Evolutionary conservation across 2,888 invertebrate genomes (phyloP), one percentile per base, ranked within the genome.

Genomic region (Sarcophaga rosellei): DNA sequence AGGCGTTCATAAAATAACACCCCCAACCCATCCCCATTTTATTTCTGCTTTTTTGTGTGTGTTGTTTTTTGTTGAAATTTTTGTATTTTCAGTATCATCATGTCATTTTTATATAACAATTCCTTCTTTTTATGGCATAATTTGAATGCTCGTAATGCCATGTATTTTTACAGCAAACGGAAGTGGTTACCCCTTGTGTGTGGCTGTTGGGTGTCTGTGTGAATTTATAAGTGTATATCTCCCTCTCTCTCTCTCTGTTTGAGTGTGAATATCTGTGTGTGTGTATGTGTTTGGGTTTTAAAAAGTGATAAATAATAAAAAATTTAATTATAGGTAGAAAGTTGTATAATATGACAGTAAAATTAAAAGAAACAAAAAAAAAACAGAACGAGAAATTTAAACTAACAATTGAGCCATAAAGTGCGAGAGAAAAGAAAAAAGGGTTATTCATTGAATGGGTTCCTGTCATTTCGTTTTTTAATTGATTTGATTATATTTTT

Each of bases 301-400:
- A 65, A 79, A 77, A 80, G 72, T 74, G 66, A 82, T 85, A 85
- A 85, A 81, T 79, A 77, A 82, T 79, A 85, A 82, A 86, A 85
- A 72, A 81, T 84, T 70, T 84, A 84, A 87, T 81, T 81, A 75
- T 72, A 76, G 81, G 78, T 77, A 62, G 35, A 72, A 66, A 79
- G 77, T 78, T 77, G 66, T 63, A 47, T 65, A 70, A 69, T 74
- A 11, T 80, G n/a, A 72, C 12, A 83, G 73, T 69, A 68, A 78
- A 83, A 62, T 72, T 72, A 82, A 72, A 59, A 20, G 10, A 66
- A 66, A 15, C 12, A 12, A 47, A 47, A 17, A 53, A 17, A 53
- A 12, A 53, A 53, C 12, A 53, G 17, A 53, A 53, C 8, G 35
- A 8, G 23, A 2, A 17, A 15, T 12, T 47, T 73, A 68, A 61